These are phyloP conservation scores for Ypsolopha sequella DNA, from an alignment of 2,888 invertebrate species.

Conservation along the genomic window DNA sequence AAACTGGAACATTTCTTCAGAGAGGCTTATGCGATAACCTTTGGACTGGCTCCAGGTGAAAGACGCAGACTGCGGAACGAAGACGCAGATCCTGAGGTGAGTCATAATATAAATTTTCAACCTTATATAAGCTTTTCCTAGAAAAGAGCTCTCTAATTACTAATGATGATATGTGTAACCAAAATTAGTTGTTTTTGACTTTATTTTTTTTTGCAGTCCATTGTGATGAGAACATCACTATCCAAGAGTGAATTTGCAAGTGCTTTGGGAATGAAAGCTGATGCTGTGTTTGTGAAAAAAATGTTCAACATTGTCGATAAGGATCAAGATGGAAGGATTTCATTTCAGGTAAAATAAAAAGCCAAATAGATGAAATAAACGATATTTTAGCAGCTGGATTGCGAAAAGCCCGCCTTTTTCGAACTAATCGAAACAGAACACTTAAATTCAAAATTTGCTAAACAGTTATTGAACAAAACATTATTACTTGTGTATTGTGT, in stretches of 20 bases:
- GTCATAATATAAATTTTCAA: not conserved
- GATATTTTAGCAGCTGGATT: too few species aligned
- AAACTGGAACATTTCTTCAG: conserved; percentile 95
- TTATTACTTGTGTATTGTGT: too few species aligned
- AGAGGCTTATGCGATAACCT: conserved; percentile 94
- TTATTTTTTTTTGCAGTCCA: conserved; percentile 67
- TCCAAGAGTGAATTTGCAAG: conserved; percentile 95
- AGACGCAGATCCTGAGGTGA: conserved; percentile 81
- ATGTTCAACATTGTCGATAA: conserved; percentile 99
- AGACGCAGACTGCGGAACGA: conserved; percentile 77
- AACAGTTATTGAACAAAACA: too few species aligned
- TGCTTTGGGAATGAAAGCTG: conserved; percentile 94
- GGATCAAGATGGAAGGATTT: conserved; percentile 92
- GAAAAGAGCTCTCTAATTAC: too few species aligned
- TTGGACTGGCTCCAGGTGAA: conserved; percentile 90
- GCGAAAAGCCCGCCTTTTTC: too few species aligned
- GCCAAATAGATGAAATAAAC: too few species aligned
- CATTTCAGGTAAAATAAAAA: conserved; percentile 78
- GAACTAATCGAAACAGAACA: too few species aligned
- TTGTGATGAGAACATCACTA: conserved; percentile 93
- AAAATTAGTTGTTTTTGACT: not conserved
- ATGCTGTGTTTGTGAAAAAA: conserved; percentile 94
- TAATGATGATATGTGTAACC: not conserved
- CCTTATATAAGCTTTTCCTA: too few species aligned
- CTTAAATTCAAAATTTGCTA: too few species aligned